Conservation (phyloP, 1,140 invertebrate genomes). For the Micrasema minimum region DNA sequence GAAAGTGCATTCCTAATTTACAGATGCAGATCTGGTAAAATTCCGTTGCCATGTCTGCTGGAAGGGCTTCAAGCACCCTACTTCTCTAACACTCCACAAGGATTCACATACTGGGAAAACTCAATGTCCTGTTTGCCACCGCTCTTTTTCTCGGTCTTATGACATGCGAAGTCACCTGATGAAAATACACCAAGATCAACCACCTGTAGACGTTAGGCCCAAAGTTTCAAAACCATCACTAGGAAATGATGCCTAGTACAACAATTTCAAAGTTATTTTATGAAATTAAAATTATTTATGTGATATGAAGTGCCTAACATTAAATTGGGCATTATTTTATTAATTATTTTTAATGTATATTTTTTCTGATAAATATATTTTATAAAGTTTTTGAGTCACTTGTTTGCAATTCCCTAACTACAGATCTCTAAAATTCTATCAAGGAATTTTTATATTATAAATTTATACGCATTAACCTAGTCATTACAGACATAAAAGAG, state of each 20-base stretch:
- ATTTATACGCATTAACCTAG: too few relatives aligned
- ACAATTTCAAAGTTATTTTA: too few relatives aligned
- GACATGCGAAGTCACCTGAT: slow-evolving; percentile 72
- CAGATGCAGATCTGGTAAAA: slow-evolving; percentile 67
- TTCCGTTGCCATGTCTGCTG: slow-evolving; percentile 75
- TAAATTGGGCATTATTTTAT: too few relatives aligned
- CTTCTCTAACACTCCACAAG: slow-evolving; percentile 79
- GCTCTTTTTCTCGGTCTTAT: slow-evolving; percentile 72
- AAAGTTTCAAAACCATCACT: slow-evolving; percentile 44
- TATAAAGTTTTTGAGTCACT: background rate
- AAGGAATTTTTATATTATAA: too few relatives aligned
- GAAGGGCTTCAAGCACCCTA: slow-evolving; percentile 81
- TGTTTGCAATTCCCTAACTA: background rate
- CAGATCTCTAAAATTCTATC: too few relatives aligned
- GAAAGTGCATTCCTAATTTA: slow-evolving; percentile 54
- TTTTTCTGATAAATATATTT: background rate
- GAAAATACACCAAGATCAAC: slow-evolving; percentile 66
- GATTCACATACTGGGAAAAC: slow-evolving; percentile 81
- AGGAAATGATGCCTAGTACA: slow-evolving; percentile 34
- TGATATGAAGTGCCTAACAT: slow-evolving; percentile 45
- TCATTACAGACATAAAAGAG: too few relatives aligned
- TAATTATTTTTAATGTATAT: slow-evolving; percentile 7
- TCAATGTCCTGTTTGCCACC: slow-evolving; percentile 71
- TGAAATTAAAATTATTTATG: slow-evolving; percentile 13
- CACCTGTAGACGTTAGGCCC: slow-evolving; percentile 13